Evolutionary conservation across 2,113 vertebrate species (phyloP).

Genomic region (Passer domesticus): DNA sequence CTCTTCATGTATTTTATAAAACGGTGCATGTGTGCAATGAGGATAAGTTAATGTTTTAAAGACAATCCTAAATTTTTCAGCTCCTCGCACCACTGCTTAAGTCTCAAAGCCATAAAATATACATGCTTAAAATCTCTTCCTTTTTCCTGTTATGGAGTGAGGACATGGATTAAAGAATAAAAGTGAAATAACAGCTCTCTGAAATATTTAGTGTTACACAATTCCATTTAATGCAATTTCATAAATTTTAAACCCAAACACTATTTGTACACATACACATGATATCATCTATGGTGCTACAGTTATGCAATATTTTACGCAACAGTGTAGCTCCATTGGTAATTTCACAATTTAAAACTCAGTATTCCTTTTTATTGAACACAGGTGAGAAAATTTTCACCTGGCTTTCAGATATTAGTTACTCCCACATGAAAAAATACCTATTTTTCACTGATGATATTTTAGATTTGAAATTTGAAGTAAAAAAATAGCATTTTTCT

Average conservation of each 20-base stretch:
- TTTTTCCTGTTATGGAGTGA: neutral
- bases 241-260: slow-evolving; percentile 31
- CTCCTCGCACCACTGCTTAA: neutral
- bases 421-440: neutral
- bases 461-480: neutral
- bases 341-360: slow-evolving; percentile 34
- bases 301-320: slow-evolving; percentile 27
- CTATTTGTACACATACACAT: neutral
- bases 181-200: neutral
- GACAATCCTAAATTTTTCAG: slow-evolving; percentile 5
- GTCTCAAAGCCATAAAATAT: slow-evolving; percentile 10
- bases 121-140: neutral
- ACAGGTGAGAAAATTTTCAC: neutral
- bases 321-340: neutral
- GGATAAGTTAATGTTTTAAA: neutral
- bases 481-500: neutral
- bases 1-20: neutral
- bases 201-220: neutral
- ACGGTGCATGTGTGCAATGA: neutral
- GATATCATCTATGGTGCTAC: neutral
- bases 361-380: neutral
- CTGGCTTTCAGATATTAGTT: neutral
- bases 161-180: neutral
- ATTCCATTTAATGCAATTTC: neutral
- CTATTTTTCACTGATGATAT: neutral